A percentile compares a stretch with the other conserved stretches of the same genome.
Evolutionary conservation across 2,888 invertebrate species (phyloP).

Genomic region (Polymixis lichenea): DNA sequence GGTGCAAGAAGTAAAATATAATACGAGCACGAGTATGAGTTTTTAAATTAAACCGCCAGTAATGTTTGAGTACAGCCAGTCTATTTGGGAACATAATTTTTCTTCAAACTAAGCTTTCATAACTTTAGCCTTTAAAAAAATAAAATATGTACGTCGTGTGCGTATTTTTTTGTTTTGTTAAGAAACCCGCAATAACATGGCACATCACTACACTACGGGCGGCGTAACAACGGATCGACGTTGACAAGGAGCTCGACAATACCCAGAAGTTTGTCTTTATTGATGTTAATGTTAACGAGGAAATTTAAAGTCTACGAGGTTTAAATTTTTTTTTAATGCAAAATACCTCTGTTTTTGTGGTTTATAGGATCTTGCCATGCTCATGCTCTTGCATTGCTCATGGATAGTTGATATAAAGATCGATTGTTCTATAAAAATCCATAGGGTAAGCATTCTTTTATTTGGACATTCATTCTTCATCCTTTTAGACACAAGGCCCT

Average conservation of each 20-base stretch:
- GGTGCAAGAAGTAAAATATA: not conserved
- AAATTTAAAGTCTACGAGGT: slow-evolving; percentile 35
- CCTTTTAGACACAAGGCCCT: not conserved
- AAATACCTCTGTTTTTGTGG: slow-evolving; percentile 11
- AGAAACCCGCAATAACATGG: not conserved
- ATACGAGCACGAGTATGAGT: not conserved
- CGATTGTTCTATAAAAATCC: not conserved
- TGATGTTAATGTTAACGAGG: slow-evolving; percentile 56
- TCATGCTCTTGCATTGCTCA: too few relatives aligned
- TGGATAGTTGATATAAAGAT: not conserved
- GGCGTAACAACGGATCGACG: slow-evolving; percentile 30
- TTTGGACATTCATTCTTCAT: not conserved
- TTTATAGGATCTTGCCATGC: too few relatives aligned
- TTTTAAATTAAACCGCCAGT: not conserved
- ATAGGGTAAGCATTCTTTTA: not conserved
- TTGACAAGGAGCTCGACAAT: slow-evolving; percentile 59
- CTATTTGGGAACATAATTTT: not conserved
- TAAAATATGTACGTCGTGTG: not conserved
- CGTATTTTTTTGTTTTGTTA: slow-evolving; percentile 25
- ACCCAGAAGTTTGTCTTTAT: slow-evolving; percentile 53
- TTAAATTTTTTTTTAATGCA: too few relatives aligned
- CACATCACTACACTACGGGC: slow-evolving; percentile 56
- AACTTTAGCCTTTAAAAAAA: not conserved
- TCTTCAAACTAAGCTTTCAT: not conserved
- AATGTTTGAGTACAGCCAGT: not conserved